These are phyloP conservation scores for Pseudolycoriella hygida DNA, from an alignment of 2,888 invertebrate genomes.

Conservation along the genomic window DNA sequence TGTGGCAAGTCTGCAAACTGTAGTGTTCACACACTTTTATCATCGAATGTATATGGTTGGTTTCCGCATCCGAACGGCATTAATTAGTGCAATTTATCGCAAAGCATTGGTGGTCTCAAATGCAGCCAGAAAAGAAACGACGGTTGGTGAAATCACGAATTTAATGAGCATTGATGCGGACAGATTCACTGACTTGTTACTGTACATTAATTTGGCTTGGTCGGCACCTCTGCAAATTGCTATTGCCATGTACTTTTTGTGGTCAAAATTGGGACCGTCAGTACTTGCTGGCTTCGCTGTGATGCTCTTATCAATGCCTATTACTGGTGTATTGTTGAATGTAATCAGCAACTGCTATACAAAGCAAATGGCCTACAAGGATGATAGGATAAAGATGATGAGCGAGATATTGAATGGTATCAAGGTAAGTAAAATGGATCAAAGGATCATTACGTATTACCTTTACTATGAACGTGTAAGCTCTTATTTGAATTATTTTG, in stretches of 20 bases:
- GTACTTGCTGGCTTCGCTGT: constrained; percentile 34
- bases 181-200: constrained; percentile 14
- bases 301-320: constrained; percentile 33
- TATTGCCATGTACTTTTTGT: constrained; percentile 21
- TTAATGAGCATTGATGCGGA: constrained; percentile 21
- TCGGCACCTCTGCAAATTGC: constrained; percentile 26
- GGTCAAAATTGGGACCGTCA: constrained; percentile 16
- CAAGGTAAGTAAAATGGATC: too few relatives aligned
- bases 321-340: constrained; percentile 26
- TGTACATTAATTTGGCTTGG: constrained; percentile 16
- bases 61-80: constrained; percentile 31
- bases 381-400: constrained; percentile 31
- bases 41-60: constrained; percentile 32
- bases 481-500: too few relatives aligned
- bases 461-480: too few relatives aligned
- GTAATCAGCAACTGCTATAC: constrained; percentile 19
- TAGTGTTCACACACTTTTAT: constrained; percentile 34
- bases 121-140: constrained; percentile 15
- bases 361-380: constrained; percentile 31
- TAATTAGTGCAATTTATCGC: constrained; percentile 31
- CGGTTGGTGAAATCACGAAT: constrained; percentile 21
- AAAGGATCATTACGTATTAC: too few relatives aligned
- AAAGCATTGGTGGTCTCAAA: constrained; percentile 20
- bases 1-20: constrained; percentile 28
- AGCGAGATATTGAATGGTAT: constrained; percentile 33